Percentiles rank a stretch among this genome's conserved stretches.
phyloP scores from a whole-genome alignment of 53 echinoderm and acorn worm species.

The Holothuria leucospilota region DNA sequence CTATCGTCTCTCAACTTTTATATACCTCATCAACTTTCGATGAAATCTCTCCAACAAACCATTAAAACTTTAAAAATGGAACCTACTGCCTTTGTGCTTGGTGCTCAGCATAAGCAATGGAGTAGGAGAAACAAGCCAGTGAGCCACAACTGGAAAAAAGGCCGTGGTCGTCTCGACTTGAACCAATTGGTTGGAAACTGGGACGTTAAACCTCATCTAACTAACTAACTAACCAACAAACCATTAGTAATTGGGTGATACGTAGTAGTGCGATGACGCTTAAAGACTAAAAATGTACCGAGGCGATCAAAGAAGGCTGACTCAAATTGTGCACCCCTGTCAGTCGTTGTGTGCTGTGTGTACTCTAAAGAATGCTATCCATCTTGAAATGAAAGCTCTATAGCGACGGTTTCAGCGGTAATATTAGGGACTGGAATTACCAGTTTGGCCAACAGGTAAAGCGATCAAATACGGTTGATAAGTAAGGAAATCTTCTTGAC shows the following conservation, averaged over 20 bases:
- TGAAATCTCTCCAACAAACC: constrained; percentile 67
- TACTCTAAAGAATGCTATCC: constrained; percentile 61
- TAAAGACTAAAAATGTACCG: constrained; percentile 41
- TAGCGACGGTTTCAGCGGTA: too few relatives aligned
- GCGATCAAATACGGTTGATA: constrained; percentile 58
- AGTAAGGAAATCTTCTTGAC: constrained; percentile 51
- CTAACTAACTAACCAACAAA: too few relatives aligned
- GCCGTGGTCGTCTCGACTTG: too few relatives aligned
- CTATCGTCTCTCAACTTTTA: too few relatives aligned
- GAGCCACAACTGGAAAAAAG: too few relatives aligned
- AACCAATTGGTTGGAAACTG: too few relatives aligned
- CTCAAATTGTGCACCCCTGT: too few relatives aligned
- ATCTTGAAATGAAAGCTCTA: constrained; percentile 54
- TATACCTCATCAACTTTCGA: constrained; percentile 59
- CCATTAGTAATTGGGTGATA: constrained; percentile 70
- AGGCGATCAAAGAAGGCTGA: constrained; percentile 46
- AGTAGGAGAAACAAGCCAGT: too few relatives aligned
- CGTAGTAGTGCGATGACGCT: constrained; percentile 60
- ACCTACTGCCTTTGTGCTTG: too few relatives aligned
- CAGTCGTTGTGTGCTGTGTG: constrained; percentile 59
- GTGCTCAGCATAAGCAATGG: too few relatives aligned
- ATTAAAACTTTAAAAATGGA: too few relatives aligned
- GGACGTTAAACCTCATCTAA: too few relatives aligned
- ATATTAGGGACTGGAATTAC: constrained; percentile 71
- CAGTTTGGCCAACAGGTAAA: constrained; percentile 67